A percentile compares a stretch with the other conserved stretches of the same genome.
phyloP scores from a whole-genome alignment of 2,888 invertebrate genomes.

The Tortricodes alternella region DNA sequence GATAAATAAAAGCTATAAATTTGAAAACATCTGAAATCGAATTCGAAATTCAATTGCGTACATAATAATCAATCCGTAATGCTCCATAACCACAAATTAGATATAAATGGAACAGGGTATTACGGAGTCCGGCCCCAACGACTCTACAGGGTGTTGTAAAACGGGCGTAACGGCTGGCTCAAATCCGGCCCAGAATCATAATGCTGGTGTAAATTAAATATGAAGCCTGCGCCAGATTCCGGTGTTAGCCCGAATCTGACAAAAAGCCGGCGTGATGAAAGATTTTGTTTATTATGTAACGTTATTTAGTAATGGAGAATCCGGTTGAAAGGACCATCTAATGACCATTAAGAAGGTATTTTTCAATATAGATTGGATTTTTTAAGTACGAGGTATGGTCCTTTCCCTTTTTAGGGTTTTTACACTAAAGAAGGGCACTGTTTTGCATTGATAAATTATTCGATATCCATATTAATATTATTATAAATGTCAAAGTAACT shows the following conservation, averaged over 20 bases:
- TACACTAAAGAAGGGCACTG: too few species aligned
- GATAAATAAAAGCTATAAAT: constrained; percentile 10
- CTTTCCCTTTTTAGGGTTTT: too few species aligned
- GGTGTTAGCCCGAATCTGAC: constrained; percentile 25
- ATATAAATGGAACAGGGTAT: constrained; percentile 60
- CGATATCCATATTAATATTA: too few species aligned
- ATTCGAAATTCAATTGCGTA: constrained; percentile 28
- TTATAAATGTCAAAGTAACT: too few species aligned
- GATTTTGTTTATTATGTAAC: constrained; percentile 23
- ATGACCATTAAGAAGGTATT: neutral
- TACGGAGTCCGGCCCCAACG: constrained; percentile 48
- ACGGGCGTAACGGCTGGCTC: constrained; percentile 46
- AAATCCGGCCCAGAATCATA: constrained; percentile 49
- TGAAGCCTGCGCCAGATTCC: constrained; percentile 43
- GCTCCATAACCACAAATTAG: constrained; percentile 47
- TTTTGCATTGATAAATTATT: too few species aligned
- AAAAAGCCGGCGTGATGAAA: constrained; percentile 26
- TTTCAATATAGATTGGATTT: neutral
- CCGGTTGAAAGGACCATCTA: neutral
- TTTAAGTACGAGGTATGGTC: too few species aligned
- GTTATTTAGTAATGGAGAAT: constrained; percentile 9
- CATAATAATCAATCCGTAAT: constrained; percentile 47
- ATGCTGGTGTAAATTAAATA: constrained; percentile 56
- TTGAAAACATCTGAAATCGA: constrained; percentile 23
- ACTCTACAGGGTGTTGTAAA: constrained; percentile 61